Evolutionary conservation across 2,113 vertebrate genomes (phyloP).

Genomic region (crab-eating macaque (Macaca fascicularis)): DNA sequence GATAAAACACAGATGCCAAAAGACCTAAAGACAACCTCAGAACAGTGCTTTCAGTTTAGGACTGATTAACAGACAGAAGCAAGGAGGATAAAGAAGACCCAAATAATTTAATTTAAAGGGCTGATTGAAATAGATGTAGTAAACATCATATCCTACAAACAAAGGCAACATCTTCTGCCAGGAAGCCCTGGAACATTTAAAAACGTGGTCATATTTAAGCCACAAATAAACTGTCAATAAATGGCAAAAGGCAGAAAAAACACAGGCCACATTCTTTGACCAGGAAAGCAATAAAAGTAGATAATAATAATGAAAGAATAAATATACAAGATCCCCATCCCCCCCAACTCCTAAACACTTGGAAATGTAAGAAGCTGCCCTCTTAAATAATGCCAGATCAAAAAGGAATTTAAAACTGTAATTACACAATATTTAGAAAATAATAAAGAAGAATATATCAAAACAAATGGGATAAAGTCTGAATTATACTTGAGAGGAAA

Average conservation of each 20-base stretch:
- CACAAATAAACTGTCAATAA: conserved; percentile 8
- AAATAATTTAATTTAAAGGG: not conserved
- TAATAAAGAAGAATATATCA: not conserved
- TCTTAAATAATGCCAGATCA: conserved; percentile 8
- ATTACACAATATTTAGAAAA: conserved; percentile 27
- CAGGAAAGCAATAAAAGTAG: conserved; percentile 10
- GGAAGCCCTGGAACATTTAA: not conserved
- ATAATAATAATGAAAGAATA: conserved; percentile 18
- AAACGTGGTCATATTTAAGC: not conserved
- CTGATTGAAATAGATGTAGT: not conserved
- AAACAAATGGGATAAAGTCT: not conserved
- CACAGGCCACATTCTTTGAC: not conserved
- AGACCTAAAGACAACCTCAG: not conserved
- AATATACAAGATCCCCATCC: not conserved
- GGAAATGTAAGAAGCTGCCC: conserved; percentile 25
- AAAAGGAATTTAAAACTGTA: not conserved
- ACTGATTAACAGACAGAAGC: not conserved
- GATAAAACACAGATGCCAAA: too few species aligned
- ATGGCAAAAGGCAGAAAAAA: conserved; percentile 4
- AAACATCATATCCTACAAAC: not conserved
- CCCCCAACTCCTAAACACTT: not conserved
- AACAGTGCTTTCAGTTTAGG: not conserved
- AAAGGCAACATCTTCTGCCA: not conserved
- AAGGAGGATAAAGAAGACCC: not conserved
- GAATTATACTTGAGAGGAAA: not conserved